Conservation (phyloP, 2,113 vertebrate species). For the Pica pica region DNA sequence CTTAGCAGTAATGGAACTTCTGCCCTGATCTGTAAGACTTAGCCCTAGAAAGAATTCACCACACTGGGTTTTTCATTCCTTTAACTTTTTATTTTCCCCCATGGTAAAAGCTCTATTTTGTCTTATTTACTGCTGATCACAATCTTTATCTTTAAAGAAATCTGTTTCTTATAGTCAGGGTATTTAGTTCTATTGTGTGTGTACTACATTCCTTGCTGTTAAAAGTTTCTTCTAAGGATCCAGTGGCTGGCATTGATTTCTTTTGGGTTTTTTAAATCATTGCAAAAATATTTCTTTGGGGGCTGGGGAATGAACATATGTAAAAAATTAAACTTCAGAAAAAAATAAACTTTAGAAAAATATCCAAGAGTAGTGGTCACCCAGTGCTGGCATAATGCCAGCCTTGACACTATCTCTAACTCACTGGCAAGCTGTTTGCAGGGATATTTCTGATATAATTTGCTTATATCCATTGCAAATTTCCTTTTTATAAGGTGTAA, state of each 20-base stretch:
- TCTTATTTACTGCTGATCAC: neutral
- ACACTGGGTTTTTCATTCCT: neutral
- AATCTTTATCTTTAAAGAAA: neutral
- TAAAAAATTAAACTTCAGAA: neutral
- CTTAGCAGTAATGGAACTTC: neutral
- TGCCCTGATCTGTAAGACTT: neutral
- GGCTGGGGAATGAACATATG: neutral
- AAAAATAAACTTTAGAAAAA: neutral
- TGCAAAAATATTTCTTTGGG: neutral
- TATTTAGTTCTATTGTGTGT: neutral
- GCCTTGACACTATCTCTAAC: neutral
- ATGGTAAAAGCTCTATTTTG: neutral
- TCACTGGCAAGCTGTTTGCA: neutral
- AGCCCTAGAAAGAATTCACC: neutral
- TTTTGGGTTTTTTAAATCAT: neutral
- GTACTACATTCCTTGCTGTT: neutral
- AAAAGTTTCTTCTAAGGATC: neutral
- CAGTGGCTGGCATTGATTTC: neutral
- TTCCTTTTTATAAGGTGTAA: constrained; percentile 33
- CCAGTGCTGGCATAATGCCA: neutral
- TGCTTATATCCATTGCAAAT: constrained; percentile 18
- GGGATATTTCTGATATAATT: constrained; percentile 2
- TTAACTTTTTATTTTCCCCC: neutral
- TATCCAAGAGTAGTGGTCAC: neutral
- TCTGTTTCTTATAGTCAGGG: neutral